Evolutionary conservation across 2,888 invertebrate genomes (phyloP).

Genomic region (Diogma glabrata): DNA sequence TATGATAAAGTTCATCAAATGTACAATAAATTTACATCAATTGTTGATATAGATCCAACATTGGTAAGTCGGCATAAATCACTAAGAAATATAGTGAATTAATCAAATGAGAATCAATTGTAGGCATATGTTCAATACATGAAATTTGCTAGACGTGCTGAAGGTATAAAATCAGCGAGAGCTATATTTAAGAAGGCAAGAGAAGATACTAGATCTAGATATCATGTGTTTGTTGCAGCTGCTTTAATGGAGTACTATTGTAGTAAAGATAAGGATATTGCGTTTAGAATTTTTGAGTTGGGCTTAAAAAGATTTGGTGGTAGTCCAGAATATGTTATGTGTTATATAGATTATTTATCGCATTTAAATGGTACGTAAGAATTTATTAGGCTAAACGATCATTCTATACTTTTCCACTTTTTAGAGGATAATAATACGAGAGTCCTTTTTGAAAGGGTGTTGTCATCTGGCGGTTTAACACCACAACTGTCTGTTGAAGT

Average conservation of each 20-base stretch:
- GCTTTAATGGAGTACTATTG: conserved; percentile 99
- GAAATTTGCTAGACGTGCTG: conserved; percentile 95
- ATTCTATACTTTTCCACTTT: too few species aligned
- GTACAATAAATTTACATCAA: conserved; percentile 82
- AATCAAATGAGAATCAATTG: conserved; percentile 17
- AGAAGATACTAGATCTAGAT: conserved; percentile 72
- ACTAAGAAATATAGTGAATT: neutral
- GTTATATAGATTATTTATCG: conserved; percentile 93
- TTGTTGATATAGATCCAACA: conserved; percentile 88
- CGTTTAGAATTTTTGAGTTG: conserved; percentile 92
- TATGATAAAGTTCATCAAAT: conserved; percentile 94
- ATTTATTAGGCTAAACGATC: too few species aligned
- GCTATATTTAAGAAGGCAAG: conserved; percentile 90
- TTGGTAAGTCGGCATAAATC: conserved; percentile 46
- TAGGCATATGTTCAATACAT: conserved; percentile 96
- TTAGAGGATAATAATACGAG: conserved; percentile 99
- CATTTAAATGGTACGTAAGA: conserved; percentile 90
- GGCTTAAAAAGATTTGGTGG: conserved; percentile 94
- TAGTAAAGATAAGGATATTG: conserved; percentile 94
- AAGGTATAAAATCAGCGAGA: conserved; percentile 94
- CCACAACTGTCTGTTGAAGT: conserved; percentile 93
- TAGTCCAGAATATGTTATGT: conserved; percentile 87
- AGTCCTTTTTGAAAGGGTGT: conserved; percentile 93
- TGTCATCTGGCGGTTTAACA: conserved; percentile 83
- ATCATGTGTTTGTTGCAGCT: conserved; percentile 93